A percentile compares a stretch with the other conserved stretches of the same genome.
phyloP scores from a whole-genome alignment of 2,797 vertebrate species.

The Okamejei kenojei region DNA sequence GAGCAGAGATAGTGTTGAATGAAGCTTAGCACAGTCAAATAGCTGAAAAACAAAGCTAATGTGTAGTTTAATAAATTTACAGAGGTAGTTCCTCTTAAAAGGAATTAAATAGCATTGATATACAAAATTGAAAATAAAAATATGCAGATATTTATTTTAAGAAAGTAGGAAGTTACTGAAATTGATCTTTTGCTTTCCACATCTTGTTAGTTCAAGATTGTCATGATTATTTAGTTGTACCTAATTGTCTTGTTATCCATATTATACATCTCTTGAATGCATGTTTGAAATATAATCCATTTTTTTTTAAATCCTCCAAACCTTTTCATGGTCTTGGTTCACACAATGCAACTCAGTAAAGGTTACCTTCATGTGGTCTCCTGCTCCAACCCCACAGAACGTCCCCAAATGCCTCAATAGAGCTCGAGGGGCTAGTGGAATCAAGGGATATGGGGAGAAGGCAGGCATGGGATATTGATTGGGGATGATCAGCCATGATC shows the following conservation, averaged over 20 bases:
- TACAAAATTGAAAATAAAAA: not conserved
- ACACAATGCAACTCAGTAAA: not conserved
- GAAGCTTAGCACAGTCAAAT: not conserved
- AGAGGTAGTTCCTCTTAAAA: not conserved
- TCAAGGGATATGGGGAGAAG: too few relatives aligned
- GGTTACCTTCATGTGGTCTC: not conserved
- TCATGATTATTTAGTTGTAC: not conserved
- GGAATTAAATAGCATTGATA: not conserved
- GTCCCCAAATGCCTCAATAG: too few relatives aligned
- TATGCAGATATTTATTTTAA: not conserved
- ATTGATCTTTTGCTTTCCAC: not conserved
- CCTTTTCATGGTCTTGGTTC: too few relatives aligned
- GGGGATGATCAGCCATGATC: too few relatives aligned
- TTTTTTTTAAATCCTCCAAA: too few relatives aligned
- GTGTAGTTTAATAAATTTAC: not conserved
- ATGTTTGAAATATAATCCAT: not conserved
- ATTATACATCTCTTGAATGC: not conserved
- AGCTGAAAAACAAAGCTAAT: not conserved
- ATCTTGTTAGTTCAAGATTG: not conserved
- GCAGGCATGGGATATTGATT: too few relatives aligned
- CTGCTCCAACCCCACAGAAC: too few relatives aligned
- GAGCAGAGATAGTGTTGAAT: not conserved
- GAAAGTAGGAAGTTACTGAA: not conserved
- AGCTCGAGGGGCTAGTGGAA: too few relatives aligned
- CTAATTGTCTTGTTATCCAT: not conserved